A percentile compares a stretch with the other conserved stretches of the same genome.
These are phyloP conservation scores for Xiphophorus maculatus DNA, from an alignment of 2,113 vertebrate species.

Conservation along the genomic window DNA sequence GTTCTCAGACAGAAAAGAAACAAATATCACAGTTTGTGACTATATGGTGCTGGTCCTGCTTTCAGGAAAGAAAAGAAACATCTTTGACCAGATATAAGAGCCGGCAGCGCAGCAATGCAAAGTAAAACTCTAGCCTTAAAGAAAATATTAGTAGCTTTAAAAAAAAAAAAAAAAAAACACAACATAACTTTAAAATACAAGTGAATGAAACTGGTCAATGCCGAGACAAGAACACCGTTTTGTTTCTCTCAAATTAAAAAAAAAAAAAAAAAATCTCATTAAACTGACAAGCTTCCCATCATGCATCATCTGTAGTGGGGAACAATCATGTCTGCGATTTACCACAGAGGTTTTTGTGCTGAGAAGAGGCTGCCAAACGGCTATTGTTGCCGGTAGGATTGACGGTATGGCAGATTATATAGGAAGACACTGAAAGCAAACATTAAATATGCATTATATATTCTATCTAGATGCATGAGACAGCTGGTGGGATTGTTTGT, in stretches of 20 bases:
- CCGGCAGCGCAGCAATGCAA: too few species aligned
- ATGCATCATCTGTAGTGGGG: not conserved
- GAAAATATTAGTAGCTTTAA: too few species aligned
- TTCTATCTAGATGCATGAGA: not conserved
- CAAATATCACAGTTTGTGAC: too few species aligned
- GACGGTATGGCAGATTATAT: not conserved
- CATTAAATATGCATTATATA: not conserved
- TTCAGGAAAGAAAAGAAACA: too few species aligned
- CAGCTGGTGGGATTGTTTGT: not conserved
- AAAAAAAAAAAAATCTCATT: not conserved
- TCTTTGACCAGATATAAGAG: too few species aligned
- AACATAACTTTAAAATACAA: too few species aligned
- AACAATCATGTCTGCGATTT: not conserved
- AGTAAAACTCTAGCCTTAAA: too few species aligned
- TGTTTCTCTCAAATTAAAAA: too few species aligned
- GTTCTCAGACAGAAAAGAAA: too few species aligned
- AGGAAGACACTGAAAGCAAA: not conserved
- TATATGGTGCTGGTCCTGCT: too few species aligned
- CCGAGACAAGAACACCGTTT: not conserved
- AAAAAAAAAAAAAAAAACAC: too few species aligned
- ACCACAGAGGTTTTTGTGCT: not conserved
- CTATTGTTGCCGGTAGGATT: not conserved
- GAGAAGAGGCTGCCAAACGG: not conserved
- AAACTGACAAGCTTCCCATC: not conserved
- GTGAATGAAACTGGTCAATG: not conserved